These are phyloP conservation scores for Avahi laniger DNA, from an alignment of 2,797 vertebrate genomes.

Conservation along the genomic window DNA sequence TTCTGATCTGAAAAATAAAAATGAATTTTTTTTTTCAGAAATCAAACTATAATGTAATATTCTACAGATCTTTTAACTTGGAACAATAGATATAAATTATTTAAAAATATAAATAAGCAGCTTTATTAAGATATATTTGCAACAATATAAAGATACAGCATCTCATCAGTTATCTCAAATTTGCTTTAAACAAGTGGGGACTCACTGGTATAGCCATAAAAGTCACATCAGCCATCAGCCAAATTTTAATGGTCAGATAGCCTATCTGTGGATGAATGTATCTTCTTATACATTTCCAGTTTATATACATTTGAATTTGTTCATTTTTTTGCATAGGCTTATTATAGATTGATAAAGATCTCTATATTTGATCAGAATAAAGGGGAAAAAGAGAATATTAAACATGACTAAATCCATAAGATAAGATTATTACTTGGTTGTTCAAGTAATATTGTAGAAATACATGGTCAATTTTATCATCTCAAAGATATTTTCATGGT, in stretches of 20 bases:
- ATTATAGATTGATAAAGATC: background rate
- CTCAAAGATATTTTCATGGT: background rate
- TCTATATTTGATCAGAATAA: background rate
- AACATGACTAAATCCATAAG: background rate
- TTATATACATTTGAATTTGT: background rate
- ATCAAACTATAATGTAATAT: background rate
- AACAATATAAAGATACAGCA: background rate
- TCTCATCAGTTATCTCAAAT: background rate
- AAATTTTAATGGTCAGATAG: background rate
- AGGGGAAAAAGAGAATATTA: background rate
- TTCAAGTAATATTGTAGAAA: conserved; percentile 30
- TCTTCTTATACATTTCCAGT: background rate
- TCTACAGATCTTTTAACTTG: background rate
- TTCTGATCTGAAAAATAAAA: background rate
- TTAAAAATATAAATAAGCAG: background rate
- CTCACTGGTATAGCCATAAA: background rate
- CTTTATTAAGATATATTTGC: background rate
- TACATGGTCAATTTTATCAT: background rate
- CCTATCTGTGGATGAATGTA: background rate
- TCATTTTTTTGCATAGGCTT: background rate
- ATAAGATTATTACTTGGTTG: background rate
- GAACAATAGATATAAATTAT: background rate
- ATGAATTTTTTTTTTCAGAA: background rate
- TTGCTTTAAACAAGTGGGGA: background rate
- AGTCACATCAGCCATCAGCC: background rate